Evolutionary conservation across 2,888 invertebrate genomes (phyloP).

Genomic region (Hyles lineata): DNA sequence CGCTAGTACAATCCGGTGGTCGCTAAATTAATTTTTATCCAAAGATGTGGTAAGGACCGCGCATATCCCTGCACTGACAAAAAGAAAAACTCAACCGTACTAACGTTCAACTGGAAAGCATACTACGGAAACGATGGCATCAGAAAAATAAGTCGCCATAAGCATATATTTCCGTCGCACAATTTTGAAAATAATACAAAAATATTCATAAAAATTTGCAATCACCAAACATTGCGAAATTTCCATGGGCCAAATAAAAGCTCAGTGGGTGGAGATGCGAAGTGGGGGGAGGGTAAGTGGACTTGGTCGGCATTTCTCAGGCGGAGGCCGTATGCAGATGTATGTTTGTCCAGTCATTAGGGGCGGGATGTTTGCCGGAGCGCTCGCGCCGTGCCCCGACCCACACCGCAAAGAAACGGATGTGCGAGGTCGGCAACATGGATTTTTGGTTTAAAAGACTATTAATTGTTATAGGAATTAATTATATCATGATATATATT

Average conservation of each 20-base stretch:
- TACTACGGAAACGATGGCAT: too few relatives aligned
- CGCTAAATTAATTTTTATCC: too few relatives aligned
- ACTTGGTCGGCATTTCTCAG: constrained; percentile 45
- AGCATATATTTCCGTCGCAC: neutral
- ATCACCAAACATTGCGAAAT: constrained; percentile 20
- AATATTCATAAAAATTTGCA: neutral
- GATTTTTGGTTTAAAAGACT: neutral
- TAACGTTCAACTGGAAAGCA: too few relatives aligned
- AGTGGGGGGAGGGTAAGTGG: neutral
- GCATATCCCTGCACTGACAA: too few relatives aligned
- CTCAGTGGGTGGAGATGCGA: constrained; percentile 28
- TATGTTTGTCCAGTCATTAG: constrained; percentile 86
- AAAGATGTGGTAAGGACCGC: too few relatives aligned
- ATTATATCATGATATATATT: too few relatives aligned
- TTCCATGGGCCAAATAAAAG: constrained; percentile 41
- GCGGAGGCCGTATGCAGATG: constrained; percentile 83
- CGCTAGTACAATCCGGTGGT: too few relatives aligned
- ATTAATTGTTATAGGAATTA: too few relatives aligned
- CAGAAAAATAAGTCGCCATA: too few relatives aligned
- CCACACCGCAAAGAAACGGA: neutral
- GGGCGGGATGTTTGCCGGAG: constrained; percentile 64
- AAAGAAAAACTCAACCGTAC: too few relatives aligned
- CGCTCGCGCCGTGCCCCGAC: constrained; percentile 4
- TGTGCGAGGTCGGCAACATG: neutral
- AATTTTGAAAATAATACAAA: neutral